These are phyloP conservation scores for Pollenia amentaria DNA, from an alignment of 2,888 invertebrate species.

Conservation along the genomic window DNA sequence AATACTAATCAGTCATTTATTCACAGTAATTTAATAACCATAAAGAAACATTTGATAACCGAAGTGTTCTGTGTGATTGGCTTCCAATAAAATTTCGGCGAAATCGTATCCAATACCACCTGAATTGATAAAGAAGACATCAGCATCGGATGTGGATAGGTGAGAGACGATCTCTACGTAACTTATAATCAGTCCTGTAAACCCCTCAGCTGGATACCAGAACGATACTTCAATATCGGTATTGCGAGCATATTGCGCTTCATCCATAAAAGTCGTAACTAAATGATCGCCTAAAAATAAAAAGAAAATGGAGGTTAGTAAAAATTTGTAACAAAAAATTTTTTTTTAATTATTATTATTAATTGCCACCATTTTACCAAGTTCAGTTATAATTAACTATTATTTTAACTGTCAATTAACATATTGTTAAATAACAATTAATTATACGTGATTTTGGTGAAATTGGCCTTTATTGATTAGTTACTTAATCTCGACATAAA, in stretches of 20 bases:
- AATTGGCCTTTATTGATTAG: too few species aligned
- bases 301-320: background rate
- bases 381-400: too few species aligned
- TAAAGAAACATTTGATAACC: conserved; percentile 81
- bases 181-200: conserved; percentile 76
- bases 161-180: conserved; percentile 80
- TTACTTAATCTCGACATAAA: too few species aligned
- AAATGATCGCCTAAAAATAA: conserved; percentile 80
- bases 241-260: conserved; percentile 77
- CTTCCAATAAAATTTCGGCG: conserved; percentile 79
- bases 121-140: conserved; percentile 76
- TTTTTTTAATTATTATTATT: too few species aligned
- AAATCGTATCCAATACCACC: conserved; percentile 79
- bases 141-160: conserved; percentile 77
- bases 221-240: conserved; percentile 79
- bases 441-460: too few species aligned
- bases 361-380: too few species aligned
- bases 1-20: conserved; percentile 3
- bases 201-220: conserved; percentile 77
- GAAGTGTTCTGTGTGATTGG: conserved; percentile 79
- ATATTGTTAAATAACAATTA: too few species aligned
- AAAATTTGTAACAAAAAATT: background rate
- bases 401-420: too few species aligned
- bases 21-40: conserved; percentile 79
- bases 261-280: conserved; percentile 78